phyloP scores from a whole-genome alignment of 2,888 invertebrate genomes.

The Drosophila prolongata region DNA sequence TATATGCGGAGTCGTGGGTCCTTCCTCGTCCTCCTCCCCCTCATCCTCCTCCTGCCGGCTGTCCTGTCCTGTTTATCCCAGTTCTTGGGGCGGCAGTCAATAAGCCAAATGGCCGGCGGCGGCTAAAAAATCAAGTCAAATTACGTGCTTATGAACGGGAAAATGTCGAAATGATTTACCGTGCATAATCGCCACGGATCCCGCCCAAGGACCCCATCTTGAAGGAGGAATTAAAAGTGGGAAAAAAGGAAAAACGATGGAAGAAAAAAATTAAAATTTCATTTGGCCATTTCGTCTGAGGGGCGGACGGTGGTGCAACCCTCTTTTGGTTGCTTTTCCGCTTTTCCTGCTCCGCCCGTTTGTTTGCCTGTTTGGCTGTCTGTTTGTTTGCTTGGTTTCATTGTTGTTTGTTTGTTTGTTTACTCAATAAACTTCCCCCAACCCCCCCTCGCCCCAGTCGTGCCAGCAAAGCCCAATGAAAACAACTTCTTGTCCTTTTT shows the following conservation, averaged over 20 bases:
- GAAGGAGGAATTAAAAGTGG: constrained; percentile 33
- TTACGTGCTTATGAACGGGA: constrained; percentile 81
- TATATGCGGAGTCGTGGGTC: constrained; percentile 74
- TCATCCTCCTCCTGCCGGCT: not conserved
- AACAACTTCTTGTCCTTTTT: constrained; percentile 59
- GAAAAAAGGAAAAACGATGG: constrained; percentile 25
- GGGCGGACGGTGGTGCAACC: constrained; percentile 12
- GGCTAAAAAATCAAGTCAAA: constrained; percentile 74
- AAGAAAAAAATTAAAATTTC: constrained; percentile 68
- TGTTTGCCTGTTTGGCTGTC: constrained; percentile 68
- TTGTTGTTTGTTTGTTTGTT: constrained; percentile 75
- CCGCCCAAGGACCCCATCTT: constrained; percentile 54
- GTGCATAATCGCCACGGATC: constrained; percentile 74
- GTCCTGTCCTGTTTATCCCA: constrained; percentile 28
- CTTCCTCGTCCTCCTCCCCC: constrained; percentile 3
- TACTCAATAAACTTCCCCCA: constrained; percentile 58
- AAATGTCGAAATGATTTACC: constrained; percentile 82
- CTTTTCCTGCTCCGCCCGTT: constrained; percentile 5
- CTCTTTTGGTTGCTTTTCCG: constrained; percentile 6
- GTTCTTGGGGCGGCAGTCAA: constrained; percentile 62
- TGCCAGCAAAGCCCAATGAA: constrained; percentile 39
- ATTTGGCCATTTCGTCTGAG: constrained; percentile 53
- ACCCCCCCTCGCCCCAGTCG: not conserved
- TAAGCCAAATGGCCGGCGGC: constrained; percentile 63
- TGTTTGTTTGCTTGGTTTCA: constrained; percentile 76